Evolutionary conservation across 1,140 invertebrate genomes (phyloP).

Genomic region (Chironomus tepperi): DNA sequence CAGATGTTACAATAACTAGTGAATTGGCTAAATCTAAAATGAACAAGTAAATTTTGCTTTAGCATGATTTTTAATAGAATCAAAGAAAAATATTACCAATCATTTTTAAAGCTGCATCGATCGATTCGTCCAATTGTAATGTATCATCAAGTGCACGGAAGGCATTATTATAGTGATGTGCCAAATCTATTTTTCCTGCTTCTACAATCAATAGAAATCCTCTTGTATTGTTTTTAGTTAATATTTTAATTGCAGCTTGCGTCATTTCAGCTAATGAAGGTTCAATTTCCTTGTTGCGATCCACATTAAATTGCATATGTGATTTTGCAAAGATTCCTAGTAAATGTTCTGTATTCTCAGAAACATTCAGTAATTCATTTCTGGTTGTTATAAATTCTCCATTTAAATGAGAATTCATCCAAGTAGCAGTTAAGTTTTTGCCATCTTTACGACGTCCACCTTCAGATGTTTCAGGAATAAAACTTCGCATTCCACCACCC

Average conservation of each 20-base stretch:
- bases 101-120: constrained; percentile 48
- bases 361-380: constrained; percentile 43
- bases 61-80: not conserved
- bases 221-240: constrained; percentile 52
- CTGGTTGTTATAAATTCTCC: constrained; percentile 43
- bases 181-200: constrained; percentile 62
- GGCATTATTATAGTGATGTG: constrained; percentile 60
- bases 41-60: not conserved
- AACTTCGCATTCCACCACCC: constrained; percentile 34
- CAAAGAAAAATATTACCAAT: constrained; percentile 35
- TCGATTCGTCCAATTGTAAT: constrained; percentile 54
- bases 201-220: constrained; percentile 43
- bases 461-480: constrained; percentile 30
- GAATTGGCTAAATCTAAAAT: constrained; percentile 53
- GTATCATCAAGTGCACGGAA: constrained; percentile 55
- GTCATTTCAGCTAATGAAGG: constrained; percentile 75
- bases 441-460: constrained; percentile 44
- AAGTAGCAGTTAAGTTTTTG: constrained; percentile 47
- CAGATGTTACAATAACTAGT: constrained; percentile 63
- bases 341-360: constrained; percentile 46
- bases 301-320: constrained; percentile 57
- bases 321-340: constrained; percentile 54
- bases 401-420: constrained; percentile 43
- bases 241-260: constrained; percentile 61
- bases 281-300: constrained; percentile 41